phyloP scores from a whole-genome alignment of 64 coral and sea anemone species.

The Porites australiensis region DNA sequence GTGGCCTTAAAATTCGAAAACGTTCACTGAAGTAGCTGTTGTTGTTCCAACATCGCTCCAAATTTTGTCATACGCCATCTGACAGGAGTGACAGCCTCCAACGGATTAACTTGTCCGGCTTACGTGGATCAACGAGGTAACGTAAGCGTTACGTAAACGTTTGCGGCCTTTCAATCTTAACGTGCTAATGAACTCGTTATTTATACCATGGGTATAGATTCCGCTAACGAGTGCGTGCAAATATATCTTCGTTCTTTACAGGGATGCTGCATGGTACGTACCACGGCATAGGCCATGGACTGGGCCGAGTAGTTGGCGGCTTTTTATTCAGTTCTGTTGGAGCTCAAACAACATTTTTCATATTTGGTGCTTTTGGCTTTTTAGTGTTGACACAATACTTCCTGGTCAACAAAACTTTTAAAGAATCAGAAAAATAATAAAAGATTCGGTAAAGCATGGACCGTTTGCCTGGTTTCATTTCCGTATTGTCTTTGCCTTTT shows the following conservation, averaged over 20 bases:
- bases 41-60: no score
- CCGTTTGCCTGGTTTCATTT: neutral
- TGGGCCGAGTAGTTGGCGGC: constrained; percentile 63
- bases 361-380: constrained; percentile 49
- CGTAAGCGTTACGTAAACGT: no score
- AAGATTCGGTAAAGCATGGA: neutral
- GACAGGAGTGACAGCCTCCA: no score
- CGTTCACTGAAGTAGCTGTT: no score
- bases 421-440: neutral
- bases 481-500: no score
- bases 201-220: no score
- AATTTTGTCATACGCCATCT: no score
- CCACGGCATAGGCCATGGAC: constrained; percentile 66
- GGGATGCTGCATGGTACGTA: constrained; percentile 60
- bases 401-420: constrained; percentile 46
- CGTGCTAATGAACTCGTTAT: no score
- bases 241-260: neutral
- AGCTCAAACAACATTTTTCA: constrained; percentile 27
- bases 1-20: no score
- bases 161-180: no score
- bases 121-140: no score
- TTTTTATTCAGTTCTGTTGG: constrained; percentile 53
- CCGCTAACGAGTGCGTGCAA: neutral
- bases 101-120: no score
- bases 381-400: constrained; percentile 28